phyloP scores from a whole-genome alignment of 2,888 invertebrate species.

The Cephus sareptanus region DNA sequence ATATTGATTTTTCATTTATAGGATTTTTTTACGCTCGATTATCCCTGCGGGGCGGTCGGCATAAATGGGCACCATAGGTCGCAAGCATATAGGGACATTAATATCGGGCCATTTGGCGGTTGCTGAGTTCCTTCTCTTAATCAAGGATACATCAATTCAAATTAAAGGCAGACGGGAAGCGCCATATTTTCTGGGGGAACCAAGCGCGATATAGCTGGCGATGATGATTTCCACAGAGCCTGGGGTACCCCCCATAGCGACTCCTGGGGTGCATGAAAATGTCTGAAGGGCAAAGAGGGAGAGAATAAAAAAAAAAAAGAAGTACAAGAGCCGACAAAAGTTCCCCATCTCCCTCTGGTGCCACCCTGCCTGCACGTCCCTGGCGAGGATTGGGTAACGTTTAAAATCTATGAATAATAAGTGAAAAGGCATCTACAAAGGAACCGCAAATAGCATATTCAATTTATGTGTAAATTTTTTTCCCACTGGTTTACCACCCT shows the following conservation, averaged over 20 bases:
- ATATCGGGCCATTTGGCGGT: neutral
- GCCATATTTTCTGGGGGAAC: constrained; percentile 15
- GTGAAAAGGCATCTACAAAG: constrained; percentile 5
- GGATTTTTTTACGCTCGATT: neutral
- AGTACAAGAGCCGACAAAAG: constrained; percentile 1
- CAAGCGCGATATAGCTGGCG: neutral
- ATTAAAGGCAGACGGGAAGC: constrained; percentile 24
- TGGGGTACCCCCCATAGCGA: neutral
- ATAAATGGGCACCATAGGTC: neutral
- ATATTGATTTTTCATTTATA: neutral
- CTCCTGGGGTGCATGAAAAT: neutral
- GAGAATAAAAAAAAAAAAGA: neutral
- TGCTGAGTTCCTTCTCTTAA: constrained; percentile 23
- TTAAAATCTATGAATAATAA: constrained; percentile 14
- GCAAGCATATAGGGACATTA: neutral
- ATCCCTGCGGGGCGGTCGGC: neutral
- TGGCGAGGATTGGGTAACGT: neutral
- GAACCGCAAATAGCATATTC: constrained; percentile 11
- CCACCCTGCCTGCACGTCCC: neutral
- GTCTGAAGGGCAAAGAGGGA: neutral
- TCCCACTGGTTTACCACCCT: constrained; percentile 1
- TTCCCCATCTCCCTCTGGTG: neutral
- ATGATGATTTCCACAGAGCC: neutral
- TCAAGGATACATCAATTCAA: constrained; percentile 34
- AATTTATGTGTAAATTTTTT: constrained; percentile 13